A percentile compares a stretch with the other conserved stretches of the same genome.
Conservation (phyloP, 2,888 invertebrate genomes). For the Luffia ferchaultella region DNA sequence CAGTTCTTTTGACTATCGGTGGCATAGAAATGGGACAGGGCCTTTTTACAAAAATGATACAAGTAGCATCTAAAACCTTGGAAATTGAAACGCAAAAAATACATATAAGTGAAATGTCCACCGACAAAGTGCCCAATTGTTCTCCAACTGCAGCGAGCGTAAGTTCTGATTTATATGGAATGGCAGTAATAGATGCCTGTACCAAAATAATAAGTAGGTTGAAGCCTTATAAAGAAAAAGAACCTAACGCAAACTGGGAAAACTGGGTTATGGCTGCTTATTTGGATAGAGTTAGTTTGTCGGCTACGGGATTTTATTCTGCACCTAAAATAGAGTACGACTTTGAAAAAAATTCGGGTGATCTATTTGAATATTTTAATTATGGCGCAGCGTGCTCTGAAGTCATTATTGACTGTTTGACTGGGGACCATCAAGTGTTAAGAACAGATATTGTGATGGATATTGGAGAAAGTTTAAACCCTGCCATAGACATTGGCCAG, state of each 20-base stretch:
- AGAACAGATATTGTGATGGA: constrained; percentile 92
- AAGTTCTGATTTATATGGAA: constrained; percentile 83
- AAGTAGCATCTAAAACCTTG: constrained; percentile 76
- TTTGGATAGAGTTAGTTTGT: constrained; percentile 72
- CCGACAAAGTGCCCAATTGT: constrained; percentile 85
- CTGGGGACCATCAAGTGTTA: constrained; percentile 85
- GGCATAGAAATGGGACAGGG: constrained; percentile 95
- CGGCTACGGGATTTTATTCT: constrained; percentile 78
- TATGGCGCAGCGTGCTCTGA: constrained; percentile 83
- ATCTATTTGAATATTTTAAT: constrained; percentile 78
- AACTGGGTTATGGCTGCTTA: constrained; percentile 80
- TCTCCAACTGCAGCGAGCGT: constrained; percentile 81
- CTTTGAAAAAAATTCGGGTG: constrained; percentile 69
- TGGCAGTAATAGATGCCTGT: constrained; percentile 82
- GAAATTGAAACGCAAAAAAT: constrained; percentile 70
- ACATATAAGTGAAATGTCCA: constrained; percentile 77
- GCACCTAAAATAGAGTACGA: constrained; percentile 73
- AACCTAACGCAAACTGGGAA: constrained; percentile 78
- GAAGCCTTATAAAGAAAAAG: constrained; percentile 69
- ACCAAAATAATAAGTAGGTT: constrained; percentile 70
- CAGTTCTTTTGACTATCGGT: constrained; percentile 80
- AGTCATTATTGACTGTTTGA: constrained; percentile 87
- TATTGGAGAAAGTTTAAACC: constrained; percentile 86
- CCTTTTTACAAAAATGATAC: constrained; percentile 88
- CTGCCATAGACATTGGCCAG: constrained; percentile 91